Evolutionary conservation across 2,888 invertebrate genomes (phyloP).

Genomic region (Acleris emargana): DNA sequence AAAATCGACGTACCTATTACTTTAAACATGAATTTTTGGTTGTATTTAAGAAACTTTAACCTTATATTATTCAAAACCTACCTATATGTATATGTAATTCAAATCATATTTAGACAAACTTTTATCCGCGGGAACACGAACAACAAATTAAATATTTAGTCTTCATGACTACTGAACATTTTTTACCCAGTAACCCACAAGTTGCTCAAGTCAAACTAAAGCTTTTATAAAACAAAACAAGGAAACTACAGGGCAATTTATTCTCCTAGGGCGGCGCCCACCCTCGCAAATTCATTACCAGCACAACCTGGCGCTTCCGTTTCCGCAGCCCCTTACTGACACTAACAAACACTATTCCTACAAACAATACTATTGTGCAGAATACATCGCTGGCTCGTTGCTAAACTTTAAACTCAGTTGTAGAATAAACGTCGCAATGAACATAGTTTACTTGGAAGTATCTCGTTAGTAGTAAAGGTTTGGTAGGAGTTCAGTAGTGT

Average conservation of each 20-base stretch:
- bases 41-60: too few species aligned
- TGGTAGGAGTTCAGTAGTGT: slow-evolving; percentile 39
- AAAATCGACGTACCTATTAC: too few species aligned
- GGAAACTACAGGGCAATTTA: slow-evolving; percentile 70
- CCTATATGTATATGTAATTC: too few species aligned
- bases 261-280: slow-evolving; percentile 74
- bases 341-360: slow-evolving; percentile 35
- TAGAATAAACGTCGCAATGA: slow-evolving; percentile 34
- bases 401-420: not conserved
- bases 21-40: too few species aligned
- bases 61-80: too few species aligned
- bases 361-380: slow-evolving; percentile 41
- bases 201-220: slow-evolving; percentile 63
- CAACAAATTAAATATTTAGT: not conserved
- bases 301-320: slow-evolving; percentile 77
- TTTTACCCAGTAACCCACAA: slow-evolving; percentile 49
- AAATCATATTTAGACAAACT: too few species aligned
- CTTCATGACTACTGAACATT: slow-evolving; percentile 17
- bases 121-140: not conserved
- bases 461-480: not conserved
- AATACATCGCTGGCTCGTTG: slow-evolving; percentile 1
- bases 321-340: slow-evolving; percentile 57
- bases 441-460: slow-evolving; percentile 2
- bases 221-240: slow-evolving; percentile 72
- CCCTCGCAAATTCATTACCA: slow-evolving; percentile 81